Percentiles rank a stretch among this genome's conserved stretches.
These are phyloP conservation scores for Zeugodacus cucurbitae DNA, from an alignment of 1,140 invertebrate genomes.

Conservation along the genomic window DNA sequence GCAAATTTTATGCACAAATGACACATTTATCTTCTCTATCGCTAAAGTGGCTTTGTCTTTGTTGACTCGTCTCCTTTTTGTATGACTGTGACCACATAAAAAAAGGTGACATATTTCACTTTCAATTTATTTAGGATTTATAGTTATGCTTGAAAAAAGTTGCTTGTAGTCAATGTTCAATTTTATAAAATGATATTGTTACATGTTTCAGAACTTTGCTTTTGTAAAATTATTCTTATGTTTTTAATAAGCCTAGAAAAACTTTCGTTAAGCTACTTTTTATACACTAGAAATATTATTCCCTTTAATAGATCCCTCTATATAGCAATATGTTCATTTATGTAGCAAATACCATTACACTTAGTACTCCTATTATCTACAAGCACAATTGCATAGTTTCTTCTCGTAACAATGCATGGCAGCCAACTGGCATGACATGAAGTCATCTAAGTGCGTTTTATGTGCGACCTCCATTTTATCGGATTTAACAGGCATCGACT, in stretches of 20 bases:
- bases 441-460: neutral
- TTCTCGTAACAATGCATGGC: neutral
- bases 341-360: neutral
- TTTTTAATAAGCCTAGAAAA: too few relatives aligned
- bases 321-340: neutral
- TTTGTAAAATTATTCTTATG: too few relatives aligned
- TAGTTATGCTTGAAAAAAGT: neutral
- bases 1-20: too few relatives aligned
- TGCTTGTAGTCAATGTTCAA: neutral
- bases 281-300: too few relatives aligned
- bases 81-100: neutral
- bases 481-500: neutral
- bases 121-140: neutral
- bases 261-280: too few relatives aligned
- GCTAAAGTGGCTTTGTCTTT: neutral
- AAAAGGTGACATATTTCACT: neutral
- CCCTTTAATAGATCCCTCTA: too few relatives aligned
- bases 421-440: neutral
- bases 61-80: neutral
- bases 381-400: neutral
- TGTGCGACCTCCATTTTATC: neutral
- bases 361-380: neutral
- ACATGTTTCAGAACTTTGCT: neutral
- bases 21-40: neutral
- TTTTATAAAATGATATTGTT: neutral